phyloP scores from a whole-genome alignment of 2,888 invertebrate species.

The Sylvicola cinctus region DNA sequence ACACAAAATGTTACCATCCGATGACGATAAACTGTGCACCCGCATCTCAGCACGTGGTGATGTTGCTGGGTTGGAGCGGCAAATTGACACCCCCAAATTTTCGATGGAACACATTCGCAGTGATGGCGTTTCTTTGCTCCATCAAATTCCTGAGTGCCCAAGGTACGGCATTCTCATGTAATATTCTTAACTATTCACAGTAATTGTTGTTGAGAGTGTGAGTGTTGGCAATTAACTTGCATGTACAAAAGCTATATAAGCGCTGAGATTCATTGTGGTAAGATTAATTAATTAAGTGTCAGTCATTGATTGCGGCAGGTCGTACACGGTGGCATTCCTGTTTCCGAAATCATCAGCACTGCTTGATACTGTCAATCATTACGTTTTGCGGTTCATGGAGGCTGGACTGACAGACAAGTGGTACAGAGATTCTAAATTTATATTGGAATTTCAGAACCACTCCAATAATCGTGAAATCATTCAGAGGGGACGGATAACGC shows the following conservation, averaged over 20 bases:
- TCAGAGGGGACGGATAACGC: too few relatives aligned
- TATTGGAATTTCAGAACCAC: too few relatives aligned
- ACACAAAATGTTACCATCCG: background rate
- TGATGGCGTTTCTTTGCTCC: conserved; percentile 7
- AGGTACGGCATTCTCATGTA: conserved; percentile 4
- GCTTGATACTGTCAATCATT: conserved; percentile 7
- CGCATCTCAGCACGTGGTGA: background rate
- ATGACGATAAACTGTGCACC: background rate
- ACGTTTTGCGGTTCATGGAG: conserved; percentile 7
- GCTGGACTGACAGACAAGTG: conserved; percentile 9
- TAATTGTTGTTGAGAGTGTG: too few relatives aligned
- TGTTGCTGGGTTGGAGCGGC: conserved; percentile 3
- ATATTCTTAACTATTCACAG: too few relatives aligned
- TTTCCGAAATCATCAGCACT: conserved; percentile 10
- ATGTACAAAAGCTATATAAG: too few relatives aligned
- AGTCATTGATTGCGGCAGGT: conserved; percentile 3
- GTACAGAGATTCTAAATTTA: too few relatives aligned
- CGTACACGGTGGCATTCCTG: conserved; percentile 8
- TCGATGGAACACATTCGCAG: conserved; percentile 4
- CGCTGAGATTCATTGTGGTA: too few relatives aligned
- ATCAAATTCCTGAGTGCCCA: conserved; percentile 9
- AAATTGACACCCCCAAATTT: background rate
- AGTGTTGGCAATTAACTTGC: too few relatives aligned
- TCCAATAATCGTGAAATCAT: too few relatives aligned
- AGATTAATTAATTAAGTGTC: background rate